These are phyloP conservation scores for Isurus oxyrinchus DNA, from an alignment of 2,113 vertebrate genomes.

Conservation along the genomic window DNA sequence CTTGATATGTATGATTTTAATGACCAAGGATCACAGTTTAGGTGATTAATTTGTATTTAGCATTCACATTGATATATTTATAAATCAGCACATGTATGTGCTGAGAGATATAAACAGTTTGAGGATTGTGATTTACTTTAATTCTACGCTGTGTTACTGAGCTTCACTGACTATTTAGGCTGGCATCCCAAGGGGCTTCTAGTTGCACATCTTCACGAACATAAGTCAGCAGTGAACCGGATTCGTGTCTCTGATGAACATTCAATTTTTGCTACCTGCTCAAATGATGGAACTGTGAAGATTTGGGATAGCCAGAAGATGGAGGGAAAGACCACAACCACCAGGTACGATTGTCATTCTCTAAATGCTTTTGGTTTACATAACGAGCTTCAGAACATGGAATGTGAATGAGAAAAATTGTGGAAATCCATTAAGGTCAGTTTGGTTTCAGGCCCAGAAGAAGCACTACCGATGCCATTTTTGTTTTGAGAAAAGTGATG, in stretches of 20 bases:
- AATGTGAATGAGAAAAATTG: neutral
- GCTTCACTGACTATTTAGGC: constrained; percentile 54
- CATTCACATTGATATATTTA: neutral
- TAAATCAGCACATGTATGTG: neutral
- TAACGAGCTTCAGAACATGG: neutral
- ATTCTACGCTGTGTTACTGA: neutral
- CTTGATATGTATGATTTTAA: neutral
- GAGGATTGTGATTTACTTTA: neutral
- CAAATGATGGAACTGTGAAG: constrained; percentile 92
- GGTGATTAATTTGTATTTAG: neutral
- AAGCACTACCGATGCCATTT: neutral
- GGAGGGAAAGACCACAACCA: constrained; percentile 97
- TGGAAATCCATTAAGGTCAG: neutral
- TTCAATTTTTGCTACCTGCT: constrained; percentile 91
- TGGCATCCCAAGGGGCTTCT: constrained; percentile 92
- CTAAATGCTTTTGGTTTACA: neutral
- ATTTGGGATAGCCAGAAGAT: constrained; percentile 99
- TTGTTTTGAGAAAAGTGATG: neutral
- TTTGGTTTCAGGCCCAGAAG: neutral
- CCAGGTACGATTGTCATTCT: constrained; percentile 60
- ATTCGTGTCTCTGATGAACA: constrained; percentile 92
- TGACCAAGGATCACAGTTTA: neutral
- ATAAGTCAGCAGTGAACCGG: constrained; percentile 88
- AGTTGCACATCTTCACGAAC: constrained; percentile 95
- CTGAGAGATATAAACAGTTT: neutral